These are phyloP conservation scores for Stomorhina lunata DNA, from an alignment of 2,888 invertebrate species.

Conservation along the genomic window DNA sequence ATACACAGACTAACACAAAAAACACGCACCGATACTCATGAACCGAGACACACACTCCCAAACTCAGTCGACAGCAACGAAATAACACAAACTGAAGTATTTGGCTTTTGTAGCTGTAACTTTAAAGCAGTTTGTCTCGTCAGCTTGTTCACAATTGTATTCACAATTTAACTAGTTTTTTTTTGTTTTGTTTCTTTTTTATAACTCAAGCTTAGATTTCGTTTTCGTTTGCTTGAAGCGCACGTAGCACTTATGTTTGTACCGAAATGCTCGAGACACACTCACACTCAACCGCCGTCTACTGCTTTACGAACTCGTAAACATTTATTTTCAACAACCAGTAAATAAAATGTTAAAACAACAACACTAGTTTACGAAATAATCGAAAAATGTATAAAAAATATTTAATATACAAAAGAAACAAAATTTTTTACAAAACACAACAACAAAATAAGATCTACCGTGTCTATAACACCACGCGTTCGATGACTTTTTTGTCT, in stretches of 20 bases:
- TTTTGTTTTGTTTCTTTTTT: not conserved
- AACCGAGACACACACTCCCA: not conserved
- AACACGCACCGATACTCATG: not conserved
- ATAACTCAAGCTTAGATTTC: constrained; percentile 52
- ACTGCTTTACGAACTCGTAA: not conserved
- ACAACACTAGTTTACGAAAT: constrained; percentile 54
- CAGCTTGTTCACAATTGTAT: constrained; percentile 18
- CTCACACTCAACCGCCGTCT: not conserved
- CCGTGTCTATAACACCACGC: constrained; percentile 31
- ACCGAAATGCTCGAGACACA: not conserved
- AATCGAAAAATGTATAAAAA: constrained; percentile 50
- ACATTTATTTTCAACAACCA: not conserved
- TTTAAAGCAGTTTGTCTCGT: constrained; percentile 20
- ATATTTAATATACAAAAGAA: constrained; percentile 39
- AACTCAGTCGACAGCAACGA: not conserved
- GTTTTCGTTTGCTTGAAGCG: constrained; percentile 35
- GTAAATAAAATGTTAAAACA: not conserved
- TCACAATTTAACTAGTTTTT: constrained; percentile 57
- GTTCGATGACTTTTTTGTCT: constrained; percentile 57
- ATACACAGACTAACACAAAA: not conserved
- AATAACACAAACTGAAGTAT: not conserved
- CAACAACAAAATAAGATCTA: not conserved
- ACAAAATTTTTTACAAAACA: constrained; percentile 39
- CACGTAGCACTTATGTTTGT: constrained; percentile 19
- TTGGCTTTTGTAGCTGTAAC: constrained; percentile 14